A percentile compares a stretch with the other conserved stretches of the same genome.
These are phyloP conservation scores for Cygnus atratus DNA, from an alignment of 2,113 vertebrate species.

Conservation along the genomic window DNA sequence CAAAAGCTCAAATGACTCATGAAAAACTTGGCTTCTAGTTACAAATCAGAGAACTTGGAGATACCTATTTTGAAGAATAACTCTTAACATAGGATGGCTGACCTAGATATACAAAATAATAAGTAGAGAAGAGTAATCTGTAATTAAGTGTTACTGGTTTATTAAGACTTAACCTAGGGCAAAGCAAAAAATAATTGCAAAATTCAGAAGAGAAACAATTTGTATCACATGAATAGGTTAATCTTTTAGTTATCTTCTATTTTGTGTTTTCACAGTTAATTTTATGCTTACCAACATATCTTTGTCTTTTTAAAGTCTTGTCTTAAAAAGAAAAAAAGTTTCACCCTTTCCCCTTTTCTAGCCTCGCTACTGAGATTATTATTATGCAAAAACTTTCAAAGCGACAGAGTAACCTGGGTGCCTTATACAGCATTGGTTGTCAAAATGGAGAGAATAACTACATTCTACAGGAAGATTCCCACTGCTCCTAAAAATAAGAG, in stretches of 20 bases:
- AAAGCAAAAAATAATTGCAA: not conserved
- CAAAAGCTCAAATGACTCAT: conserved; percentile 24
- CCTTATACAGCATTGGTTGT: not conserved
- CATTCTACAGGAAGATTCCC: not conserved
- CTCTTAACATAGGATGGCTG: not conserved
- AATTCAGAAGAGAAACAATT: not conserved
- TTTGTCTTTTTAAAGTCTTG: not conserved
- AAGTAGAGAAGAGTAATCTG: not conserved
- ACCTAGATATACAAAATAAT: not conserved
- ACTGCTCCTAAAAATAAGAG: not conserved
- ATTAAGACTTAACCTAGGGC: not conserved
- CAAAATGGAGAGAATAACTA: not conserved
- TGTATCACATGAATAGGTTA: not conserved
- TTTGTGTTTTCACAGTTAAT: not conserved
- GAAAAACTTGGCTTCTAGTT: conserved; percentile 17
- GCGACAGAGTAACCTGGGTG: not conserved
- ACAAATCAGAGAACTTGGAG: not conserved
- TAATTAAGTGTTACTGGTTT: not conserved
- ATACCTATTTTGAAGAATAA: not conserved
- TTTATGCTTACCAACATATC: not conserved
- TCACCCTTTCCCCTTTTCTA: not conserved
- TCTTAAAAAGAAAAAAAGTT: not conserved
- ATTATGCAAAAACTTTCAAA: not conserved
- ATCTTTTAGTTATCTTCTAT: not conserved
- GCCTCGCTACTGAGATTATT: not conserved